These are phyloP conservation scores for Pseudorasbora parva DNA, from an alignment of 2,113 vertebrate genomes.

Conservation along the genomic window DNA sequence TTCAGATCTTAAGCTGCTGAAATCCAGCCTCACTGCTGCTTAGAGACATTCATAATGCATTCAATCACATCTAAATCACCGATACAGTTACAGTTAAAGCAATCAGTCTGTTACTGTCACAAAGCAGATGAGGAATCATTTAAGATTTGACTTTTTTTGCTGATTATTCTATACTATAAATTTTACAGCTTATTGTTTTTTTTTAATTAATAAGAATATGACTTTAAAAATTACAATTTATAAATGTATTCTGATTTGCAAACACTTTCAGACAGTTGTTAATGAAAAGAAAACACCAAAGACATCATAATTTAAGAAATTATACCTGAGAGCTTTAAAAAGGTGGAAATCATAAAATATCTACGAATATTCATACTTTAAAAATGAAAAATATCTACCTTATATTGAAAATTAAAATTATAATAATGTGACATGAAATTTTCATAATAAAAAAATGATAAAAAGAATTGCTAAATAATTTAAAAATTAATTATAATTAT, in stretches of 20 bases:
- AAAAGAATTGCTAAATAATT: no score
- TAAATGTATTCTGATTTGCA: not conserved
- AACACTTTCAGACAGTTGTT: not conserved
- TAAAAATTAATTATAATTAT: no score
- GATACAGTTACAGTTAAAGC: not conserved
- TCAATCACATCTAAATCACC: slow-evolving; percentile 9
- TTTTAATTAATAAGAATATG: no score
- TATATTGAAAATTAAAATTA: no score
- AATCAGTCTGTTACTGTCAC: not conserved
- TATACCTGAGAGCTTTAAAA: not conserved
- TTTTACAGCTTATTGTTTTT: not conserved
- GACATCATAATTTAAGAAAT: no score
- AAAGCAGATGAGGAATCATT: not conserved
- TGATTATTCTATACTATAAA: not conserved
- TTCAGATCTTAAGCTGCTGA: slow-evolving; percentile 10
- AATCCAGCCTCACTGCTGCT: slow-evolving; percentile 12
- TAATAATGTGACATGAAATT: no score
- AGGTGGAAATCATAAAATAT: not conserved
- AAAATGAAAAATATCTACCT: no score
- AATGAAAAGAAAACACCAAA: no score
- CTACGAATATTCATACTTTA: not conserved
- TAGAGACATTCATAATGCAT: not conserved
- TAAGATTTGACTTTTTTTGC: not conserved
- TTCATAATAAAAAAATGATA: no score
- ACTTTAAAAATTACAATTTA: not conserved